Evolutionary conservation across 2,113 vertebrate species (phyloP).

Genomic region (Epinephelus fuscoguttatus): DNA sequence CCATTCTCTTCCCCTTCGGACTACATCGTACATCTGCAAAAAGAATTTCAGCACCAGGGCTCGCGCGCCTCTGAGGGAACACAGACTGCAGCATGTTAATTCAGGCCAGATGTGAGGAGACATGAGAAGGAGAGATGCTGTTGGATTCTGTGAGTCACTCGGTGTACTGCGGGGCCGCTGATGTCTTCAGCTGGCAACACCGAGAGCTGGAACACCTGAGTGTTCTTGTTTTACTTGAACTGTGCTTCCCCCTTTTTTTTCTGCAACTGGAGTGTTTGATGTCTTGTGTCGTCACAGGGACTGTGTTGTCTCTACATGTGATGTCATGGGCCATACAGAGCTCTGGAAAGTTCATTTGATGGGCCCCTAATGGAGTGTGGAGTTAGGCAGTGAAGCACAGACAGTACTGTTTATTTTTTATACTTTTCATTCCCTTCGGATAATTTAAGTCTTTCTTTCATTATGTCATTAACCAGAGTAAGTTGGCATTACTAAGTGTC

Average conservation of each 20-base stretch:
- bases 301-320: constrained; percentile 48
- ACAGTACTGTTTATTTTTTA: background rate
- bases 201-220: constrained; percentile 78
- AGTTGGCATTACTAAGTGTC: constrained; percentile 1
- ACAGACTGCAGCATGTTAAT: constrained; percentile 76
- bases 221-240: constrained; percentile 72
- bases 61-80: constrained; percentile 63
- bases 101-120: constrained; percentile 79
- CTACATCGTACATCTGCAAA: constrained; percentile 72
- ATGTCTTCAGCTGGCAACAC: constrained; percentile 60
- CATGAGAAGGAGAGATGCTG: constrained; percentile 54
- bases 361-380: constrained; percentile 21
- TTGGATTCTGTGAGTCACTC: constrained; percentile 54
- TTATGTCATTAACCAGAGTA: constrained; percentile 14
- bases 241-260: constrained; percentile 26
- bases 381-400: background rate
- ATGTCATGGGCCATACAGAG: constrained; percentile 58
- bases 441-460: constrained; percentile 6
- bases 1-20: constrained; percentile 10
- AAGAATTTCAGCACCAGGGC: constrained; percentile 67
- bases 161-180: constrained; percentile 27
- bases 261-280: constrained; percentile 27
- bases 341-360: constrained; percentile 39
- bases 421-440: background rate
- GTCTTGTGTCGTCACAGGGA: constrained; percentile 53